Evolutionary conservation across 2,797 vertebrate genomes (phyloP).

Genomic region (Anguilla marmorata): DNA sequence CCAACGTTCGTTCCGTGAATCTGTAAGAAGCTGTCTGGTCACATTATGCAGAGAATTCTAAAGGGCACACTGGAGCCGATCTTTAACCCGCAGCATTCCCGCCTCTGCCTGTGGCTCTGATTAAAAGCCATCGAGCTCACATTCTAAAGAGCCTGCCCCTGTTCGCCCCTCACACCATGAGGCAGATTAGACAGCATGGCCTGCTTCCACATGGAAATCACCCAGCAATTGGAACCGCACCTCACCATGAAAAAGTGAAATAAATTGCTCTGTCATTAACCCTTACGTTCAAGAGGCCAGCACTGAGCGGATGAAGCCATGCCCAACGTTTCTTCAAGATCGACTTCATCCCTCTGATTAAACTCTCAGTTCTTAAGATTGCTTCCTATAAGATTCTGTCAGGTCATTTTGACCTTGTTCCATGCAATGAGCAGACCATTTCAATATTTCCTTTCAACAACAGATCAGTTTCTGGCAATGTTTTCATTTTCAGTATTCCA

Average conservation of each 20-base stretch:
- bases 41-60: constrained; percentile 24
- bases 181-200: neutral
- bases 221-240: neutral
- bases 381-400: neutral
- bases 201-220: neutral
- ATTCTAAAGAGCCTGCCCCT: neutral
- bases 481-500: neutral
- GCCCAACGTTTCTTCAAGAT: neutral
- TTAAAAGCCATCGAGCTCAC: constrained; percentile 12
- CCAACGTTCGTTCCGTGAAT: neutral
- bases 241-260: neutral
- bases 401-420: neutral
- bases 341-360: neutral
- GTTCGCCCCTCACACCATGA: neutral
- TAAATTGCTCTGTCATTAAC: constrained; percentile 21
- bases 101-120: constrained; percentile 1
- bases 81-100: neutral
- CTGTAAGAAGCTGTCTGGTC: neutral
- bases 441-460: neutral
- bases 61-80: constrained; percentile 3
- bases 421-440: neutral
- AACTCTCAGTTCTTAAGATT: neutral
- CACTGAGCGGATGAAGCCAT: neutral
- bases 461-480: neutral
- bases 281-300: neutral